Evolutionary conservation across 1,140 invertebrate genomes (phyloP), one percentile per base, ranked within the genome.

Genomic region (Gerris buenoi): DNA sequence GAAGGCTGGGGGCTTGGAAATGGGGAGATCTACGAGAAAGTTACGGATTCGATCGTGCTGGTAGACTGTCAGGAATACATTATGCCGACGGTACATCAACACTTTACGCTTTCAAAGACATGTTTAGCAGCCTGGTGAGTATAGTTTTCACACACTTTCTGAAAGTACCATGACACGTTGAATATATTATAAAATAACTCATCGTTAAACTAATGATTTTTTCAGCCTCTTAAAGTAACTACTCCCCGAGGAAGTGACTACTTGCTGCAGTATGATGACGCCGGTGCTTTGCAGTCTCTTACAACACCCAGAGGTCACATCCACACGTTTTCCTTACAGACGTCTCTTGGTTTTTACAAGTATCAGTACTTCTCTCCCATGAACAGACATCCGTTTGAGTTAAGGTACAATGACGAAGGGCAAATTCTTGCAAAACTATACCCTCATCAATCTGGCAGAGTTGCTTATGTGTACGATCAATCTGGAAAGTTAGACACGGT

Each of bases 251-350:
- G 94, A 15, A 91, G 91, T 67, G 91, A 95, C 75, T 97, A 96
- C 77, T 80, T 93, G 0, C 78, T 97, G 2, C 90, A 95, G 73
- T 95, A 96, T 72, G 94, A 97, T 74, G 87, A 91, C 69, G 88
- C 90, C 13, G 93, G 94, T 18, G 92, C 94, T 13, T 79, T 97
- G 1, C 88, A 93, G 72, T 89, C 90, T 2, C 76, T 97, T 13
- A 95, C 91, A 1, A 97, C 93, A 2, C 95, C 95, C 0, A 81
- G 91, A 67, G 91, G 93, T 22, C 92, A 94, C 70, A 93, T 93
- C 63, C 94, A 97, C 73, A 86, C 89, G 0, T 97, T 97, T 76
- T 88, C 88, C 0, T 80, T 94, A 3, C 91, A 96, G 77, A 93
- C 92, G 0, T 93, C 92, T 0, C 79, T 97, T 1, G 93, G 94